These are phyloP conservation scores for Halocynthia roretzi DNA, from an alignment of 23 tunicate species.

Conservation along the genomic window DNA sequence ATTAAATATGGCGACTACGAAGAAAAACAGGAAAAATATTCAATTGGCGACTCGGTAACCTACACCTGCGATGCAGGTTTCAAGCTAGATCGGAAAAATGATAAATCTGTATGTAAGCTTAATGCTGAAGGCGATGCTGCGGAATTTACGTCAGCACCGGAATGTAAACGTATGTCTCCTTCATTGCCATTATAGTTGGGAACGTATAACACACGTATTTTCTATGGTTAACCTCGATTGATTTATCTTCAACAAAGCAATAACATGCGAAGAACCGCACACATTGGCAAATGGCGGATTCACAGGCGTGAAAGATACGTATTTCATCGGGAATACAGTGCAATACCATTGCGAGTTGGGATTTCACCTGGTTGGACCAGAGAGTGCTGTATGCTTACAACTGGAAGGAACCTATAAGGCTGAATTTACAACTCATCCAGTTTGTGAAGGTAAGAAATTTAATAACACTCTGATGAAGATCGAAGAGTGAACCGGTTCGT, in stretches of 20 bases:
- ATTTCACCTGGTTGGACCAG: neutral
- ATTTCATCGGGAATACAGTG: neutral
- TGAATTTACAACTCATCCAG: too few species aligned
- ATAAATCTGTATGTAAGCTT: neutral
- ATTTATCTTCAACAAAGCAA: too few species aligned
- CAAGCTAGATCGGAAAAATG: neutral
- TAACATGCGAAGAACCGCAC: too few species aligned
- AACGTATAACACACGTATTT: too few species aligned
- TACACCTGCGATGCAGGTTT: constrained; percentile 13
- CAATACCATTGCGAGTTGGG: neutral
- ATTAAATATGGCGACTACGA: constrained; percentile 7
- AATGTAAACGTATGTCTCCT: too few species aligned
- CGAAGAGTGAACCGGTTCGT: too few species aligned
- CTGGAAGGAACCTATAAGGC: neutral
- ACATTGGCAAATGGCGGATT: too few species aligned
- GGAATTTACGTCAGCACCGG: too few species aligned
- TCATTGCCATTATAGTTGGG: too few species aligned
- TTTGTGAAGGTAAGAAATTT: constrained; percentile 34
- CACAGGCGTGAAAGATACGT: neutral
- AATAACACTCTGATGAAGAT: too few species aligned
- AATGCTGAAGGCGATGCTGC: neutral
- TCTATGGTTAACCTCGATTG: too few species aligned
- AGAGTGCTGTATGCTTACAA: neutral
- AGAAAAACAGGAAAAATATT: neutral
- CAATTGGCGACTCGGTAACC: constrained; percentile 4